These are phyloP conservation scores for Conus betulinus DNA, from an alignment of 1,140 invertebrate genomes.

Conservation along the genomic window DNA sequence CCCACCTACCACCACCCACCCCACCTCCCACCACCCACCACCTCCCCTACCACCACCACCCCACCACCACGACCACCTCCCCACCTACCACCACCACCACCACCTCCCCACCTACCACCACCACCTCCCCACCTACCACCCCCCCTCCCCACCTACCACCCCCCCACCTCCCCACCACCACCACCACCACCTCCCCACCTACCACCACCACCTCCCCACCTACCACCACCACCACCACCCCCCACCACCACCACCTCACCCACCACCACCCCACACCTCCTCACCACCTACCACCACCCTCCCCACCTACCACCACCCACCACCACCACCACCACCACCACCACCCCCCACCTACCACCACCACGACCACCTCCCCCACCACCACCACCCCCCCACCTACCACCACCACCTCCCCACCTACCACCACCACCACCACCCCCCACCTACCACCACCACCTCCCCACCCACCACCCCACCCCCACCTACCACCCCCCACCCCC, in stretches of 20 bases:
- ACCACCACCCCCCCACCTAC: not conserved
- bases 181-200: not conserved
- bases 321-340: no score
- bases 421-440: slow-evolving; percentile 22
- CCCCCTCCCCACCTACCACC: no score
- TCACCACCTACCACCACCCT: no score
- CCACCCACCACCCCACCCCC: slow-evolving; percentile 9
- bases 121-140: not conserved
- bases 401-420: no score
- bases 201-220: slow-evolving; percentile 1
- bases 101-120: not conserved
- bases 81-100: not conserved
- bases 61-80: not conserved
- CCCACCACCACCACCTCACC: no score
- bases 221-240: no score
- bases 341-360: not conserved
- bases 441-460: slow-evolving; percentile 36
- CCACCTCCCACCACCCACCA: slow-evolving; percentile 34
- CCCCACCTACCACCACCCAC: no score
- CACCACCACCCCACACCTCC: no score
- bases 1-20: no score
- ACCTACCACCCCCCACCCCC: not conserved
- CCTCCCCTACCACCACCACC: slow-evolving; percentile 8
- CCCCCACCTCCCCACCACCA: no score
- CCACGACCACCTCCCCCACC: not conserved